These are phyloP conservation scores for Sigmodon hispidus DNA, from an alignment of 2,113 vertebrate species.

Conservation along the genomic window DNA sequence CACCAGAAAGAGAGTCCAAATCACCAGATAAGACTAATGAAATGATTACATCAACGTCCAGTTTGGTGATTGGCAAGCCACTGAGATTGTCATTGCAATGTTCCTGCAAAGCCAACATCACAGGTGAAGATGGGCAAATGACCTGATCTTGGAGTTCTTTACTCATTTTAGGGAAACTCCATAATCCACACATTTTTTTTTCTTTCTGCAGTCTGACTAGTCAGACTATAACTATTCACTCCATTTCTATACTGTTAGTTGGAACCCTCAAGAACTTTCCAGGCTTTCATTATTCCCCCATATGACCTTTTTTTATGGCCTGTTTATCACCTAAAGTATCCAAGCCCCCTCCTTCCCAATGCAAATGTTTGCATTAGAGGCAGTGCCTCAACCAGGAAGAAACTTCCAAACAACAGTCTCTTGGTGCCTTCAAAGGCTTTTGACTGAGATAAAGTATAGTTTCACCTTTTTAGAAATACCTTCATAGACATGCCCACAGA, in stretches of 20 bases:
- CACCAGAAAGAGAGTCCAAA: too few species aligned
- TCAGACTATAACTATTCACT: neutral
- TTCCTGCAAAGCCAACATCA: neutral
- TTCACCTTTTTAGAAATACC: neutral
- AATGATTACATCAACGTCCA: neutral
- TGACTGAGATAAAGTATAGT: too few species aligned
- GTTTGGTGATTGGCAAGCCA: neutral
- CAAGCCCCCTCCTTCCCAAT: neutral
- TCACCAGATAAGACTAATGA: neutral
- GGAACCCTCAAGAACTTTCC: neutral
- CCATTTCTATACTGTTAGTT: neutral
- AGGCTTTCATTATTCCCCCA: neutral
- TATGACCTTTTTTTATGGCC: neutral
- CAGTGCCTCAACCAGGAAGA: neutral
- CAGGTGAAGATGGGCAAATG: neutral
- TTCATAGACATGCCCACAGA: neutral
- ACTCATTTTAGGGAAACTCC: fast-evolving
- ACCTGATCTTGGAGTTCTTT: neutral
- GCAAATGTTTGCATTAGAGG: neutral
- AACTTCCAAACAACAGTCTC: neutral
- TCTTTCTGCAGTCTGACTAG: too few species aligned
- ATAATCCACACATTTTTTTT: neutral
- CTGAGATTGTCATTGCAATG: neutral
- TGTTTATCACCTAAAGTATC: neutral
- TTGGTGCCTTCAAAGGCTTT: too few species aligned